Conservation (phyloP, 2,888 invertebrate genomes). For the Vanessa cardui region DNA sequence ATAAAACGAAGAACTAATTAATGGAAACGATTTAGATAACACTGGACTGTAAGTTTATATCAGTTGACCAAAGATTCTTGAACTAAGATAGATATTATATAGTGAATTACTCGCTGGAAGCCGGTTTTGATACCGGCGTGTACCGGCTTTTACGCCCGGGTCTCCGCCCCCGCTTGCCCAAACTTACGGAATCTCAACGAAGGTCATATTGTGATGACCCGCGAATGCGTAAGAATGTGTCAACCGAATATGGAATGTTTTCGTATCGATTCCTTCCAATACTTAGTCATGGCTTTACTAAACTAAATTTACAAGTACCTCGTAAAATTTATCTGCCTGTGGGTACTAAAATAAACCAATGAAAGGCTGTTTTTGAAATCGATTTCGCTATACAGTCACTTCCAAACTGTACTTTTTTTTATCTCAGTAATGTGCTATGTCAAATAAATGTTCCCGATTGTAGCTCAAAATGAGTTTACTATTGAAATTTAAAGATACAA, state of each 20-base stretch:
- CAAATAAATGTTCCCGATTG: neutral
- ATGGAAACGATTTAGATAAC: neutral
- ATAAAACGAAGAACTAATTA: neutral
- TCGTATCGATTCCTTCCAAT: neutral
- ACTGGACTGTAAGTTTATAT: neutral
- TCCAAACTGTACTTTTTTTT: no score
- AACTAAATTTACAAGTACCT: no score
- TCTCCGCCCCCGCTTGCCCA: constrained; percentile 4
- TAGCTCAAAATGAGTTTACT: neutral
- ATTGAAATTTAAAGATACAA: neutral
- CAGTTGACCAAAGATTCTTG: neutral
- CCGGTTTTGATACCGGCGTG: constrained; percentile 1
- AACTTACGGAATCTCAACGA: neutral
- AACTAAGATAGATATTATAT: neutral
- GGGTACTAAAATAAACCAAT: no score
- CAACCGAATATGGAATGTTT: neutral
- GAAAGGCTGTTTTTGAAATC: no score
- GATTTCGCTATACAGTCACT: no score
- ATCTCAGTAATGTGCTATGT: no score
- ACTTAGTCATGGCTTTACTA: no score
- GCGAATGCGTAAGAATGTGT: neutral
- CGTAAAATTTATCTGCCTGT: no score
- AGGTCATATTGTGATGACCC: neutral
- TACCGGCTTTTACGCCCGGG: no score
- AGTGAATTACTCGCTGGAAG: constrained; percentile 9